A percentile compares a stretch with the other conserved stretches of the same genome.
phyloP scores from a whole-genome alignment of 2,888 invertebrate genomes.

The Rhimphoctona megacephalus region DNA sequence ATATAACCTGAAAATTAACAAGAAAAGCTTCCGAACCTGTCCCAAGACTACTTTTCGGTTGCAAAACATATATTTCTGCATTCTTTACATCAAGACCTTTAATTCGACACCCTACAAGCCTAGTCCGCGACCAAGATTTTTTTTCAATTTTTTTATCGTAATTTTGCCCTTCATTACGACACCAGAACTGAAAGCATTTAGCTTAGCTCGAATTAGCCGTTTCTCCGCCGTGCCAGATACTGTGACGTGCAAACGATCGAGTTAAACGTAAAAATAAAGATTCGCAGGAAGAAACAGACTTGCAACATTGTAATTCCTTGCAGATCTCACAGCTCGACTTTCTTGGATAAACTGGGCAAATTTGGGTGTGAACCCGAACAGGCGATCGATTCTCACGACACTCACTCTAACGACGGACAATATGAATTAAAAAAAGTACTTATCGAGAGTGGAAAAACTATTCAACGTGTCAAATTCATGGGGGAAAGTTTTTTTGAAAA shows the following conservation, averaged over 20 bases:
- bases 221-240: not conserved
- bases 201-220: not conserved
- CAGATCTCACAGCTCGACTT: slow-evolving; percentile 97
- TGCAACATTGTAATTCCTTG: slow-evolving; percentile 72
- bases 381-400: slow-evolving; percentile 93
- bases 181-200: not conserved
- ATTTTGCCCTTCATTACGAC: not conserved
- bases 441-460: slow-evolving; percentile 31
- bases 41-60: not conserved
- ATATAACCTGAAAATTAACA: not conserved
- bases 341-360: slow-evolving; percentile 99
- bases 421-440: slow-evolving; percentile 77
- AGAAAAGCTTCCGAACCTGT: not conserved
- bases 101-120: not conserved
- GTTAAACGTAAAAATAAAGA: not conserved
- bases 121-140: not conserved
- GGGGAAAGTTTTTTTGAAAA: not conserved
- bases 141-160: not conserved
- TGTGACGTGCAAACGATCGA: not conserved
- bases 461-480: slow-evolving; percentile 12
- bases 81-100: not conserved
- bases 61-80: not conserved
- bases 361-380: slow-evolving; percentile 96
- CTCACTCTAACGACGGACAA: slow-evolving; percentile 91
- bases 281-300: slow-evolving; percentile 54